These are phyloP conservation scores for Charadrius vociferus DNA, from an alignment of 2,113 vertebrate species.

Conservation along the genomic window DNA sequence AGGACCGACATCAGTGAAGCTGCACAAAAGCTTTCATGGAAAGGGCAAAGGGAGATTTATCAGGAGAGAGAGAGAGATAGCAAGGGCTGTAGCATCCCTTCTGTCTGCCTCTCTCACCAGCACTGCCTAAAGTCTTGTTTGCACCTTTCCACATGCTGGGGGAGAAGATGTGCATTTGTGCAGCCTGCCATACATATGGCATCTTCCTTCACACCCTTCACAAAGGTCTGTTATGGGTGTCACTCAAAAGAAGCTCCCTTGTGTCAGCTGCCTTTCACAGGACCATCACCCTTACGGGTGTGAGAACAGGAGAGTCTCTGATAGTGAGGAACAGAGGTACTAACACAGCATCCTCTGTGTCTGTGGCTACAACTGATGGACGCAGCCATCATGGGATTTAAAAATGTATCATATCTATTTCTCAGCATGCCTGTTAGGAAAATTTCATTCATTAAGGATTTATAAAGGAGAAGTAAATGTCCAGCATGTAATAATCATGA, in stretches of 20 bases:
- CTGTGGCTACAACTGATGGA: neutral
- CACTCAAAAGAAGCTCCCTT: neutral
- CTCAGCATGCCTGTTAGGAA: neutral
- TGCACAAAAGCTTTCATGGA: neutral
- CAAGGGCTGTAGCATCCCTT: neutral
- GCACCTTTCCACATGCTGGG: neutral
- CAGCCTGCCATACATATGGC: neutral
- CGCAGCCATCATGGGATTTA: neutral
- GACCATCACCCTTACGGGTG: neutral
- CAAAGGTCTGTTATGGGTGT: neutral
- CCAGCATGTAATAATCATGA: neutral
- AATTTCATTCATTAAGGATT: neutral
- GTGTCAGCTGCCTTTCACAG: neutral
- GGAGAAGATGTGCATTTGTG: neutral
- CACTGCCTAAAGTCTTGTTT: neutral
- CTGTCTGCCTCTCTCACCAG: neutral
- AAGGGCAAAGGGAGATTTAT: neutral
- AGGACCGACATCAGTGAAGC: neutral
- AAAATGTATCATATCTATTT: neutral
- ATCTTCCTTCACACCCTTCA: neutral
- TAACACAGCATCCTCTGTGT: neutral
- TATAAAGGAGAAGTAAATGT: neutral
- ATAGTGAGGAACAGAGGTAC: neutral
- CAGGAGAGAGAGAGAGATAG: neutral
- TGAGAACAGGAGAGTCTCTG: neutral